Conservation (phyloP, 1,140 invertebrate species). For the Polyergus mexicanus region DNA sequence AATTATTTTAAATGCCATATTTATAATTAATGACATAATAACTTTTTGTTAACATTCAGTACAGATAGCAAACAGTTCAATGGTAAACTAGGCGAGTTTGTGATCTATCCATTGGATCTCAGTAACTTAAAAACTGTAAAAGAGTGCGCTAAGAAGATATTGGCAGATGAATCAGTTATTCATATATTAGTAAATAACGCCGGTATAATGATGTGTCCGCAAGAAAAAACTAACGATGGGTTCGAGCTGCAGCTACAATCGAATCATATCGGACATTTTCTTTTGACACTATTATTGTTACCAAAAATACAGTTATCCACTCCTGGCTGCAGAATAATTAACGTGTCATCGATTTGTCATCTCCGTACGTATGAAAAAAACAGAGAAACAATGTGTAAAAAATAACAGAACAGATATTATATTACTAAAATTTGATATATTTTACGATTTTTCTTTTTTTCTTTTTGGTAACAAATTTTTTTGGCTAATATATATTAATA, state of each 20-base stretch:
- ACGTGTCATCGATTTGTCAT: conserved; percentile 87
- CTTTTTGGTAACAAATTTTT: not conserved
- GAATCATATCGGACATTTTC: conserved; percentile 94
- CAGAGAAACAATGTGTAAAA: conserved; percentile 75
- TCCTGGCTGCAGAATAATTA: conserved; percentile 90
- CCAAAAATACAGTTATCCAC: conserved; percentile 87
- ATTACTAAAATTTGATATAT: not conserved
- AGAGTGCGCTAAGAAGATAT: conserved; percentile 90
- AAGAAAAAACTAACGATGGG: conserved; percentile 90
- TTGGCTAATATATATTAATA: not conserved
- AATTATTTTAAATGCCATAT: too few species aligned
- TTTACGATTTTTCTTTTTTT: not conserved
- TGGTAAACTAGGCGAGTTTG: conserved; percentile 87
- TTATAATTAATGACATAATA: too few species aligned
- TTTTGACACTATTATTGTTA: conserved; percentile 93
- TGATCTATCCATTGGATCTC: conserved; percentile 90
- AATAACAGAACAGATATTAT: not conserved
- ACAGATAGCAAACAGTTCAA: conserved; percentile 75
- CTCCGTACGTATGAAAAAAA: not conserved
- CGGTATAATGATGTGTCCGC: conserved; percentile 91
- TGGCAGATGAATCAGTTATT: conserved; percentile 88
- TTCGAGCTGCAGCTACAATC: conserved; percentile 93
- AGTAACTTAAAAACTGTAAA: conserved; percentile 91
- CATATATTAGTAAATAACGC: conserved; percentile 94
- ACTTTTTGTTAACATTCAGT: conserved; percentile 60